A percentile compares a stretch with the other conserved stretches of the same genome.
Conservation (phyloP, 2,113 vertebrate genomes). For the Mesoclemmys tuberculata region DNA sequence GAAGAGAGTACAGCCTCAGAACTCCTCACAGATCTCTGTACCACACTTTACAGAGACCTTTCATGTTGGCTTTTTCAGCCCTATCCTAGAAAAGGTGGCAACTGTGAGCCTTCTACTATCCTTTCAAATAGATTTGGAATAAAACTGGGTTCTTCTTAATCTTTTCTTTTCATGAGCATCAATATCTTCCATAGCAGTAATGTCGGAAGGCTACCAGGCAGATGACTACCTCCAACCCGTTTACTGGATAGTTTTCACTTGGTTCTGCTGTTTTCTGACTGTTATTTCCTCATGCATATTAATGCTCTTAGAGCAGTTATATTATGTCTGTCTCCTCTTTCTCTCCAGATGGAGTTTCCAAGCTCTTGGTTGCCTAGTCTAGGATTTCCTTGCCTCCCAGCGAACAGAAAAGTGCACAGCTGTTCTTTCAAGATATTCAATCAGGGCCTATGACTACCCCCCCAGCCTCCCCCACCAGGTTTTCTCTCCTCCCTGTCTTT, state of each 20-base stretch:
- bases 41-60: background rate
- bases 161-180: background rate
- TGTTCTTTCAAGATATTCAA: background rate
- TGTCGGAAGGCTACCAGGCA: background rate
- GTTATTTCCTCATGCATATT: background rate
- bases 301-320: background rate
- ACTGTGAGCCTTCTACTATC: background rate
- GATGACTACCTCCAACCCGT: background rate
- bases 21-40: conserved; percentile 18
- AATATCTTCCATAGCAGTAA: background rate
- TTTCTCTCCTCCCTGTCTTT: background rate
- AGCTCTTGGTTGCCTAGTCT: rapidly evolving
- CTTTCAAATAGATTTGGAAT: background rate
- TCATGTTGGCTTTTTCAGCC: background rate
- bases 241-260: background rate
- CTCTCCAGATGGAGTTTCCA: background rate
- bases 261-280: background rate
- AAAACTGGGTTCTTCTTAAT: background rate
- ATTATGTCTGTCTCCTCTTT: background rate
- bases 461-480: background rate
- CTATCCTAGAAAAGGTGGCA: rapidly evolving
- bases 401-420: background rate
- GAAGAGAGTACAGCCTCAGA: background rate
- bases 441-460: background rate
- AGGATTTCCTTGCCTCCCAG: background rate